Percentiles rank a stretch among this genome's conserved stretches.
These are phyloP conservation scores for Drosophila melanosoma DNA, from an alignment of 2,888 invertebrate genomes.

Conservation along the genomic window DNA sequence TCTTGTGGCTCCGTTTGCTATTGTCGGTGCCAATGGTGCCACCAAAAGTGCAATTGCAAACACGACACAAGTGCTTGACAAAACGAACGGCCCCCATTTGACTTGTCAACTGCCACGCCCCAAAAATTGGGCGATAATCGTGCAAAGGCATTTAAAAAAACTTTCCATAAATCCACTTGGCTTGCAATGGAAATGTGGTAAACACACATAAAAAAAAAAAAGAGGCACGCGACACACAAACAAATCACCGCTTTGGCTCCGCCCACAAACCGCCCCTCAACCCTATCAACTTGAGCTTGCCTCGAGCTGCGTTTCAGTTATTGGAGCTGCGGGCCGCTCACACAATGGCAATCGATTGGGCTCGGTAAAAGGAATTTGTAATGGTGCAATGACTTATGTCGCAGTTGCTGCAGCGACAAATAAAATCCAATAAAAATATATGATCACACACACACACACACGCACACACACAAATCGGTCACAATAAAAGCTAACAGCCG, in stretches of 20 bases:
- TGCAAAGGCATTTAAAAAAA: conserved; percentile 54
- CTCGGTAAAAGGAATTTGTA: conserved; percentile 65
- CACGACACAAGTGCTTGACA: conserved; percentile 13
- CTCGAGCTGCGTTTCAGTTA: conserved; percentile 25
- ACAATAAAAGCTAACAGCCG: conserved; percentile 11
- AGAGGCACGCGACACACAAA: conserved; percentile 53
- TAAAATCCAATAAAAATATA: conserved; percentile 61
- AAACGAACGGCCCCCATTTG: neutral
- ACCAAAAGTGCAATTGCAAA: conserved; percentile 52
- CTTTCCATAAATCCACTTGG: conserved; percentile 73
- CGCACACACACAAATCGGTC: conserved; percentile 2
- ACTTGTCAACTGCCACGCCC: conserved; percentile 27
- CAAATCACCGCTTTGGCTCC: neutral
- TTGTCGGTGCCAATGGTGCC: conserved; percentile 12
- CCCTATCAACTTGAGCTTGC: conserved; percentile 13
- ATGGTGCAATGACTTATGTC: conserved; percentile 78
- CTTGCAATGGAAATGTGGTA: conserved; percentile 44
- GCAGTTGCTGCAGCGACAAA: conserved; percentile 58
- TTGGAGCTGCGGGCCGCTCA: conserved; percentile 8
- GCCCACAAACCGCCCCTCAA: neutral
- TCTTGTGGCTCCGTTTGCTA: neutral
- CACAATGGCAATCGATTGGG: conserved; percentile 72
- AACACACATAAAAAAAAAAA: conserved; percentile 46
- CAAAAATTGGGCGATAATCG: conserved; percentile 34
- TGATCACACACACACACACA: conserved; percentile 8